Base-by-base conservation (phyloP, 2,888 invertebrate genomes). In the Oscheius sp. region DNA sequence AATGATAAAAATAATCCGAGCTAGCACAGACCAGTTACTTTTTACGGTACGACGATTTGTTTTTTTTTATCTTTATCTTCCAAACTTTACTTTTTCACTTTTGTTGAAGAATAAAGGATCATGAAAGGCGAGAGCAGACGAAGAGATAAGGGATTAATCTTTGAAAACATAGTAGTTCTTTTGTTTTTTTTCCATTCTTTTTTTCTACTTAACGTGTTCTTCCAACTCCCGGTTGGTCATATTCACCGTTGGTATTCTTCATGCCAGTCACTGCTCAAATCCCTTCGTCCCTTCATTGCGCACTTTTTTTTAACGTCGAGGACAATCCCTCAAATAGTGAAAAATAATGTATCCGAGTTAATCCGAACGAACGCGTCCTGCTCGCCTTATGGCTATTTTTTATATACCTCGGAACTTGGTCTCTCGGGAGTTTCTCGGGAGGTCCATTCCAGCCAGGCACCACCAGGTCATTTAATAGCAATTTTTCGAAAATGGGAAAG, bases 271-370 rank as follows among this genome's bases (percentile, higher is more conserved):
- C 41, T 20, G 5, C 41, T 20, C 30, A 50, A 50, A 50, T 50
- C 50, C 50, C 54, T 28, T 6, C n/a, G 17, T 20, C 9, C 33
- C 32, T 36, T 14, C 28, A 12, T 12, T 2, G n/a, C 28, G 51
- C 20, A 17, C 17, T 32, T 54, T 50, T 50, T 54, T 54, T 51
- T 51, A 51, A 17, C 57, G 24, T 20, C 22, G 44, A 17, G 59
- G 30, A 28, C 59, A 59, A 59, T 59, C 59, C 59, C 59, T 44
- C 44, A 59, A 59, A 59, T 59, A 44, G 59, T 44, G 41, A 44
- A 59, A 59, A 59, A 59, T 59, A 59, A 59, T 59, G 59, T 59
- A 59, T 59, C 59, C 59, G 59, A 59, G 59, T 59, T 59, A 59
- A 59, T 59, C 59, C 59, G 44, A 59, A 59, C 59, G 41, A 59